Percentiles rank a stretch among this genome's conserved stretches.
phyloP scores from a whole-genome alignment of 2,888 invertebrate species.

The Ypsolopha scabrella region DNA sequence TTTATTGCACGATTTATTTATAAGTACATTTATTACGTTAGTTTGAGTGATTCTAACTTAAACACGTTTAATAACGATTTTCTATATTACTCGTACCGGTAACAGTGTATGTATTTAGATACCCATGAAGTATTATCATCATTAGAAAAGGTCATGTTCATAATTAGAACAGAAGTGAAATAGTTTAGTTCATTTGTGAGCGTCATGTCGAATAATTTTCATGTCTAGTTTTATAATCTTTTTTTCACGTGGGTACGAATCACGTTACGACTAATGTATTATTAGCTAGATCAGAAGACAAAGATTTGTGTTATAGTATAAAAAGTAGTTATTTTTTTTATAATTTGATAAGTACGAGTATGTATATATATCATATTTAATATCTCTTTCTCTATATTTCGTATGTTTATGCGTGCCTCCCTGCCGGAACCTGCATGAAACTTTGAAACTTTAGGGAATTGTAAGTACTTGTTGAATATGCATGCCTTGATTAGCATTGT shows the following conservation, averaged over 20 bases:
- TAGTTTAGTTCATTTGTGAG: no score
- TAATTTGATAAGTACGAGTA: neutral
- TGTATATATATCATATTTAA: constrained; percentile 12
- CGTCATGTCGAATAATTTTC: no score
- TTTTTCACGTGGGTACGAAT: no score
- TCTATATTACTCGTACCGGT: no score
- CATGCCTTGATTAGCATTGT: constrained; percentile 9
- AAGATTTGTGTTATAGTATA: no score
- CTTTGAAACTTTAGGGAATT: constrained; percentile 60
- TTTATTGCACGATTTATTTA: neutral
- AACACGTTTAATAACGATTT: neutral
- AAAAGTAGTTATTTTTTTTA: no score
- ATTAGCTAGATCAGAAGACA: no score
- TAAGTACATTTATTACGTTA: neutral
- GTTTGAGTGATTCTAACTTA: neutral
- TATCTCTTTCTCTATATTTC: constrained; percentile 30
- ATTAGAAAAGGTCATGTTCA: no score
- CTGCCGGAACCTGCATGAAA: constrained; percentile 58
- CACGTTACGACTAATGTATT: no score
- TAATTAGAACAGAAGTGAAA: no score
- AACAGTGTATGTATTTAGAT: no score
- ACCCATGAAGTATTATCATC: neutral
- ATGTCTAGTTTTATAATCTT: no score
- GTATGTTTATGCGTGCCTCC: constrained; percentile 51
- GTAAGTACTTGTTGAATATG: constrained; percentile 42